phyloP scores from a whole-genome alignment of 2,888 invertebrate species.

The Eugnorisma glareosa region DNA sequence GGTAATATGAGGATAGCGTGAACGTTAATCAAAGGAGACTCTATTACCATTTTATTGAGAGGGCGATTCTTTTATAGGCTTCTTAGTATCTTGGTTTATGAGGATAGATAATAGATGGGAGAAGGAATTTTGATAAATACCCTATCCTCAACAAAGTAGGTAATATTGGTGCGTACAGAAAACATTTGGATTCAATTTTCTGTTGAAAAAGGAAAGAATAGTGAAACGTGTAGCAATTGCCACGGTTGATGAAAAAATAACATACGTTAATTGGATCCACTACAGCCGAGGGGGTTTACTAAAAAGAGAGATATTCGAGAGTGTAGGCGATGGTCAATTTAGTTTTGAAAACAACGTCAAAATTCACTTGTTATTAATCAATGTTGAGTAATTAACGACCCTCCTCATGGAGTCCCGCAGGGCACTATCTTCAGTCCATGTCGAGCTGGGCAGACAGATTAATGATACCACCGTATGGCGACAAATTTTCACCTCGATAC shows the following conservation, averaged over 20 bases:
- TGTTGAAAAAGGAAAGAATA: constrained; percentile 23
- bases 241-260: constrained; percentile 48
- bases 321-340: not conserved
- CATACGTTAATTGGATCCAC: constrained; percentile 29
- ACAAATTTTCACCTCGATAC: constrained; percentile 31
- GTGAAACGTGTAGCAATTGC: constrained; percentile 1
- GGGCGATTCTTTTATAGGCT: constrained; percentile 56
- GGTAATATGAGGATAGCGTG: constrained; percentile 41
- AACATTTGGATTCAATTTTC: constrained; percentile 44
- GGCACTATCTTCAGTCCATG: constrained; percentile 31
- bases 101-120: constrained; percentile 44
- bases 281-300: not conserved
- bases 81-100: constrained; percentile 47
- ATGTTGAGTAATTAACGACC: constrained; percentile 15
- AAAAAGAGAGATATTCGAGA: not conserved
- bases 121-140: constrained; percentile 35
- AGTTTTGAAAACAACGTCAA: constrained; percentile 3
- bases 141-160: constrained; percentile 17
- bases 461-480: constrained; percentile 23
- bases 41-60: constrained; percentile 60
- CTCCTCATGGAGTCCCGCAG: constrained; percentile 4
- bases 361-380: constrained; percentile 9
- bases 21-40: constrained; percentile 61
- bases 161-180: constrained; percentile 10
- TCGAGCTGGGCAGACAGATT: constrained; percentile 26